A percentile compares a stretch with the other conserved stretches of the same genome.
phyloP scores from a whole-genome alignment of 1,140 invertebrate species.

The Meloidogyne floridensis region DNA sequence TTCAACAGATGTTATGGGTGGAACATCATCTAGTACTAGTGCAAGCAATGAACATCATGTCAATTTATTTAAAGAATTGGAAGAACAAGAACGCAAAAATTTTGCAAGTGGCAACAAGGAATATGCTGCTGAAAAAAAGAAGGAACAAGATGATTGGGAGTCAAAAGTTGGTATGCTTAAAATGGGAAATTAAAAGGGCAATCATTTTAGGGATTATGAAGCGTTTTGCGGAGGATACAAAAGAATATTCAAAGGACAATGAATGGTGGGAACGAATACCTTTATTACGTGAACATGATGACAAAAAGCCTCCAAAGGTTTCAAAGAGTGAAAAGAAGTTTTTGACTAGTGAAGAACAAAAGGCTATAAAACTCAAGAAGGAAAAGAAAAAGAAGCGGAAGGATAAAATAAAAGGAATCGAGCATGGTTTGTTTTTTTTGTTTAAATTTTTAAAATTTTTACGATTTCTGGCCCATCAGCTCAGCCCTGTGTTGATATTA shows the following conservation, averaged over 20 bases:
- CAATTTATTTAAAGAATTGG: constrained; percentile 87
- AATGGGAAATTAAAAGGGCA: background rate
- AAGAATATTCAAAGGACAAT: constrained; percentile 72
- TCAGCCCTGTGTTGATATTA: constrained; percentile 66
- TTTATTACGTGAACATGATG: constrained; percentile 26
- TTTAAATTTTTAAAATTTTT: background rate
- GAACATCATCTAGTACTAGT: background rate
- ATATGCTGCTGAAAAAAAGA: constrained; percentile 85
- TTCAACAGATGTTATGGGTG: background rate
- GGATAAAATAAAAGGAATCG: background rate
- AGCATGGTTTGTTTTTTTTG: constrained; percentile 4
- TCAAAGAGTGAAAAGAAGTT: constrained; percentile 45
- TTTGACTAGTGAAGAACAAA: constrained; percentile 62
- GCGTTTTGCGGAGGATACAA: constrained; percentile 89
- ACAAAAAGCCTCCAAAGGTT: background rate
- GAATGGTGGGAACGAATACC: constrained; percentile 59
- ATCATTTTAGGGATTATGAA: constrained; percentile 72
- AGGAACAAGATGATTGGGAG: constrained; percentile 92
- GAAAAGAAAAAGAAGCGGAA: constrained; percentile 37
- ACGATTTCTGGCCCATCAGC: background rate
- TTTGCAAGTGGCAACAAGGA: constrained; percentile 75
- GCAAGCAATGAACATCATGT: constrained; percentile 71
- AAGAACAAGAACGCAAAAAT: constrained; percentile 71
- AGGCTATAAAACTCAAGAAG: constrained; percentile 34
- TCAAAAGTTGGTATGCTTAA: constrained; percentile 80